Percentiles rank a stretch among this genome's conserved stretches.
Evolutionary conservation across 2,797 vertebrate genomes (phyloP).

Genomic region (Clarias laeviceps): DNA sequence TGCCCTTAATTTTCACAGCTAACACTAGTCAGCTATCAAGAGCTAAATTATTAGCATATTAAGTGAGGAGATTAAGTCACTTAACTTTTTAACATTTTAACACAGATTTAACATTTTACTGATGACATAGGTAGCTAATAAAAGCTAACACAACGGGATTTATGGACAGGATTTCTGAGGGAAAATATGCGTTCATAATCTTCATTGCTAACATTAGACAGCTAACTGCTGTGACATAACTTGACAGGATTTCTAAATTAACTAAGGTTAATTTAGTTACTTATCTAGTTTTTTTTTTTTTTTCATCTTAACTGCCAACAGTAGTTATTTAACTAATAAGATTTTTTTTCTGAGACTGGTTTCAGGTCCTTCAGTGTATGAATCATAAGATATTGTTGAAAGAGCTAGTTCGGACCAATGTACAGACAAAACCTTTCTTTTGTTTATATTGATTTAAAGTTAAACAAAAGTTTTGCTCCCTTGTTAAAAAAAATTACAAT

Average conservation of each 20-base stretch:
- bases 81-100: no score
- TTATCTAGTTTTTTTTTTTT: not conserved
- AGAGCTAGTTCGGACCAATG: no score
- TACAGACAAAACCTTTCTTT: no score
- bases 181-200: not conserved
- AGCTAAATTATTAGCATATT: not conserved
- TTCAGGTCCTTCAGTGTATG: no score
- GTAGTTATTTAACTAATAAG: not conserved
- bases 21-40: not conserved
- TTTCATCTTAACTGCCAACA: not conserved
- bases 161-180: not conserved
- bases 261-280: not conserved
- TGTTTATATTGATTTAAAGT: no score
- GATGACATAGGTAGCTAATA: not conserved
- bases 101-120: no score
- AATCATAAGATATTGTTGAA: no score
- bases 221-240: not conserved
- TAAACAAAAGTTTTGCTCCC: not conserved
- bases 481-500: not conserved
- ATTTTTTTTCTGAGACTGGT: no score
- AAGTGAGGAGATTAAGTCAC: not conserved
- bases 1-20: not conserved
- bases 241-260: not conserved
- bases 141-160: not conserved
- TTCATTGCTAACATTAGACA: not conserved